These are phyloP conservation scores for Phrixothrix hirtus DNA, from an alignment of 2,888 invertebrate species.

Conservation along the genomic window DNA sequence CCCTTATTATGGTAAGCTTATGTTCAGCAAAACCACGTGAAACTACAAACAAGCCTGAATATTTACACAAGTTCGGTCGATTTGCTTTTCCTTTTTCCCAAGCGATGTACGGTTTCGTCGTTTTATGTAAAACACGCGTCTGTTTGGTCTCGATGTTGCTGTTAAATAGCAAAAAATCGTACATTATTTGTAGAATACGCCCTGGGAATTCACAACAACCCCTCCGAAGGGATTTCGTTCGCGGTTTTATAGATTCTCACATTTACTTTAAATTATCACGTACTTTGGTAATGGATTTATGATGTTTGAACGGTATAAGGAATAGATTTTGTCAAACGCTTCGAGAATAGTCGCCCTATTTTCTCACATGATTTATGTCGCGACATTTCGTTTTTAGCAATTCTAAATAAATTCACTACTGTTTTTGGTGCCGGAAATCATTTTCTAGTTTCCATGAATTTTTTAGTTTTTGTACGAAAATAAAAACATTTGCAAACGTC, in stretches of 20 bases:
- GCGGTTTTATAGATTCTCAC: slow-evolving; percentile 4
- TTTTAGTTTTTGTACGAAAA: no score
- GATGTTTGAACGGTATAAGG: slow-evolving; percentile 5
- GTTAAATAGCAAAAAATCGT: slow-evolving; percentile 6
- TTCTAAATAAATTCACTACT: not conserved
- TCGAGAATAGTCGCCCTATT: not conserved
- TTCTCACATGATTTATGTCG: not conserved
- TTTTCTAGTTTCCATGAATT: no score
- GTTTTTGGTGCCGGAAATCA: no score
- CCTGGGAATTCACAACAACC: not conserved
- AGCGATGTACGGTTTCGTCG: slow-evolving; percentile 3
- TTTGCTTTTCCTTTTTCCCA: slow-evolving; percentile 15
- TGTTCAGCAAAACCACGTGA: slow-evolving; percentile 13
- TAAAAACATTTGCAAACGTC: no score
- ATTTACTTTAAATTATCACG: slow-evolving; percentile 1
- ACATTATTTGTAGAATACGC: slow-evolving; percentile 6
- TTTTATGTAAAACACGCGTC: slow-evolving; percentile 16
- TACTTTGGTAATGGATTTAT: slow-evolving; percentile 11
- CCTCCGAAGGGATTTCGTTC: slow-evolving; percentile 1
- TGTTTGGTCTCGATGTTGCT: slow-evolving; percentile 11
- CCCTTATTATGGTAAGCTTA: slow-evolving; percentile 18
- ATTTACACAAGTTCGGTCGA: slow-evolving; percentile 18
- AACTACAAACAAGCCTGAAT: slow-evolving; percentile 16
- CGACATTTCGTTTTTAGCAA: not conserved
- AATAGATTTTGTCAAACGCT: not conserved